Conservation (phyloP, 1,140 invertebrate genomes). For the Drosophila cardini region DNA sequence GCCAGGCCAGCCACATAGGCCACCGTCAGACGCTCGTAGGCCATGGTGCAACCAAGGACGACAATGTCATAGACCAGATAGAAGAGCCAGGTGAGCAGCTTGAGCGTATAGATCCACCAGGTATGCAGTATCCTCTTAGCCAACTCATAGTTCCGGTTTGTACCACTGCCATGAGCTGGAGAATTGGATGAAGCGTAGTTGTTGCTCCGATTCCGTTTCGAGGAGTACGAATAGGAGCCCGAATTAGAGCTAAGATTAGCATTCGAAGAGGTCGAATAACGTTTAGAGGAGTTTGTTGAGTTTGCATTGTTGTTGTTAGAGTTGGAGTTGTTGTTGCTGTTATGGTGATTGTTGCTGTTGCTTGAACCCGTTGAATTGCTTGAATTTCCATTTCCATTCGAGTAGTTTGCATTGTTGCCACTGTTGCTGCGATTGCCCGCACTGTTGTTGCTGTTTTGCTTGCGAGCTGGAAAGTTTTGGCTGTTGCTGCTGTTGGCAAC, state of each 20-base stretch:
- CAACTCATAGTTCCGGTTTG: slow-evolving; percentile 79
- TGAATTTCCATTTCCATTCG: slow-evolving; percentile 57
- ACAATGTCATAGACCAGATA: slow-evolving; percentile 92
- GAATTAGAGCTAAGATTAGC: slow-evolving; percentile 66
- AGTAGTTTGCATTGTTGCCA: slow-evolving; percentile 49
- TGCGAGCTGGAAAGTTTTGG: slow-evolving; percentile 49
- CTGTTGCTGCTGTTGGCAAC: slow-evolving; percentile 26
- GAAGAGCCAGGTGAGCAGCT: slow-evolving; percentile 90
- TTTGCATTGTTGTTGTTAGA: slow-evolving; percentile 64
- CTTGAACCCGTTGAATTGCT: slow-evolving; percentile 20
- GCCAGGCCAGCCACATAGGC: slow-evolving; percentile 61
- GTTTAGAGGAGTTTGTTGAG: slow-evolving; percentile 82
- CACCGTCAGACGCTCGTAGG: slow-evolving; percentile 86
- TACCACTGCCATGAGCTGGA: slow-evolving; percentile 57
- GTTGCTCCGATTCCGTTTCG: slow-evolving; percentile 69
- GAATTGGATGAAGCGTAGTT: slow-evolving; percentile 68
- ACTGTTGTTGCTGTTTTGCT: slow-evolving; percentile 34
- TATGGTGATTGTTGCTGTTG: slow-evolving; percentile 28
- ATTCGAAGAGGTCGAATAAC: slow-evolving; percentile 70
- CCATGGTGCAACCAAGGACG: slow-evolving; percentile 90
- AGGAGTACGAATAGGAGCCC: slow-evolving; percentile 76
- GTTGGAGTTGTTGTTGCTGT: slow-evolving; percentile 53
- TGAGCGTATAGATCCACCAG: slow-evolving; percentile 89
- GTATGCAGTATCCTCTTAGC: slow-evolving; percentile 73
- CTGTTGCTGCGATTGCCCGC: slow-evolving; percentile 1